Evolutionary conservation across 2,888 invertebrate species (phyloP), one percentile per base, ranked within the genome.

Genomic region (Luperina nickerlii): DNA sequence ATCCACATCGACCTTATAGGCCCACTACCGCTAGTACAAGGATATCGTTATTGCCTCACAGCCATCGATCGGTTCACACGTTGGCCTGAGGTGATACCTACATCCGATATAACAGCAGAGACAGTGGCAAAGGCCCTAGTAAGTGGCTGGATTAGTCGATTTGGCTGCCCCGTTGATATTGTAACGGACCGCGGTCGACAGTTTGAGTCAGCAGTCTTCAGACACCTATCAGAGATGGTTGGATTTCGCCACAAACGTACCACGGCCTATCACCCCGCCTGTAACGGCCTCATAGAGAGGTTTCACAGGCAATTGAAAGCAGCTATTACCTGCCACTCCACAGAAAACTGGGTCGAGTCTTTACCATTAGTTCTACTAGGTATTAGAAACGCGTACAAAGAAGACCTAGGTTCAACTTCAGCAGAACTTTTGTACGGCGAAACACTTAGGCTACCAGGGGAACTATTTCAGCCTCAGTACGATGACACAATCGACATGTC

Each of bases 401-500:
- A 62, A 62, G 62, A 62, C 27, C 62, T 62, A 15, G 62, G 62
- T n/a, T 11, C 27, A 0, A 62, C 62, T 6, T n/a, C 62, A 1
- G 62, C 62, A 6, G 62, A 62, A 27, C 11, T 62, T 6, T 13
- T 62, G 4, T 62, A 62, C 15, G 62, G 62, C 13, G 62, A 62
- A 62, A 62, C n/a, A 62, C 62, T 62, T n/a, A 62, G 62, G 62
- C 62, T 62, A 5, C 62, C 62, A 62, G 62, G 62, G n/a, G 62
- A 27, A 62, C 13, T 62, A 62, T 62, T 62, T 27, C 27, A 27
- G n/a, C 62, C 62, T 7, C 62, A 62, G 15, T 27, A 27, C 13
- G 62, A 62, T 15, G 62, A 62, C 62, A 62, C 27, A 27, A 62
- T 62, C 6, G 62, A 62, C 2, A 62, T 62, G 62, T 62, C 62